These are phyloP conservation scores for Jacana jacana DNA, from an alignment of 2,113 vertebrate genomes.

Conservation along the genomic window DNA sequence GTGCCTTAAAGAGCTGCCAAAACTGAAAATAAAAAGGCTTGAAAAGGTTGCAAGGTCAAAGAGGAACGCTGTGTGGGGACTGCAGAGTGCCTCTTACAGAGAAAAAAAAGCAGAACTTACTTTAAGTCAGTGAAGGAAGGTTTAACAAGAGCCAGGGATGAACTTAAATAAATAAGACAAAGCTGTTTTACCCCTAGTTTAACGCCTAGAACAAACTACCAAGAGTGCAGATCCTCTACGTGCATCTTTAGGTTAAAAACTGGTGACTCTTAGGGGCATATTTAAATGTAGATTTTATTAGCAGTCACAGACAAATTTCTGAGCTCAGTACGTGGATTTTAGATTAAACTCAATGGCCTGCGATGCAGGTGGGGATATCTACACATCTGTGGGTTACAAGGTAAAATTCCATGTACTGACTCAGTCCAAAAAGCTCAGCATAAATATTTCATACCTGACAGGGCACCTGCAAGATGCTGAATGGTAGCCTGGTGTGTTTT, in stretches of 20 bases:
- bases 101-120: neutral
- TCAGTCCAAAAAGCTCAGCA: neutral
- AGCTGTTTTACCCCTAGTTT: no score
- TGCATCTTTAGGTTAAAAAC: neutral
- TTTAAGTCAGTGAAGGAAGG: neutral
- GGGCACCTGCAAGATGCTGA: neutral
- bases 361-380: neutral
- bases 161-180: neutral
- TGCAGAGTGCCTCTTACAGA: neutral
- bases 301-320: neutral
- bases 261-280: neutral
- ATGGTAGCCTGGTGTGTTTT: neutral
- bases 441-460: neutral
- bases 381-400: neutral
- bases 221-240: neutral
- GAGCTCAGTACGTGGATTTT: neutral
- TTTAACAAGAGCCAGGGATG: neutral
- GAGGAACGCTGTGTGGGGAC: conserved; percentile 9
- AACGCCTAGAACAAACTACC: neutral
- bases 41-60: neutral
- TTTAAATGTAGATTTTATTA: neutral
- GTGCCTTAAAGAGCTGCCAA: neutral
- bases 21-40: neutral
- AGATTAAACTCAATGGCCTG: neutral
- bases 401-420: neutral